phyloP scores from a whole-genome alignment of 2,797 vertebrate species.

The Setipinna tenuifilis region DNA sequence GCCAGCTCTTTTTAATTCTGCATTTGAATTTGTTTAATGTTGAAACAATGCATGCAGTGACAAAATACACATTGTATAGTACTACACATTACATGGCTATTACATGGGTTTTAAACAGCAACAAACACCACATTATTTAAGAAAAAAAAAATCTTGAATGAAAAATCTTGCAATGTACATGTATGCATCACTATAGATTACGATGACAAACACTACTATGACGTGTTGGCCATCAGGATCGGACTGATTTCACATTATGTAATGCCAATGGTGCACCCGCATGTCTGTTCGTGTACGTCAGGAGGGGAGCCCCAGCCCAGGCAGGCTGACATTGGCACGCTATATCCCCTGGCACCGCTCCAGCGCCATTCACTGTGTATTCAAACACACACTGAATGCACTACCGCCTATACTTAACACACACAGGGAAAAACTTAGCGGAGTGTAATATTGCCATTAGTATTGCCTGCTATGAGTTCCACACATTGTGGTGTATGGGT shows the following conservation, averaged over 20 bases:
- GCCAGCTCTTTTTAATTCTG: neutral
- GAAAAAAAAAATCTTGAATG: conserved; percentile 24
- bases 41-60: neutral
- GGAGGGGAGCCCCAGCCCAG: neutral
- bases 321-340: neutral
- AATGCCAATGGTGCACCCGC: neutral
- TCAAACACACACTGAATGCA: too few species aligned
- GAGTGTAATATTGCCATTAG: neutral
- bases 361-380: neutral
- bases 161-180: neutral
- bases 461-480: neutral
- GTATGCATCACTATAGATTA: neutral
- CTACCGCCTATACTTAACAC: too few species aligned
- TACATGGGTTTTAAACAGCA: neutral
- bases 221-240: neutral
- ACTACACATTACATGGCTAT: too few species aligned
- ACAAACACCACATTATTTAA: neutral
- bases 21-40: neutral
- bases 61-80: too few species aligned
- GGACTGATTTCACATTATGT: neutral
- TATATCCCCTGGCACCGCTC: neutral
- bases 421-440: neutral
- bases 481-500: neutral
- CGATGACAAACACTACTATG: neutral
- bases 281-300: neutral